phyloP scores from a whole-genome alignment of 2,797 vertebrate species.

The Hippopotamyrus pictus region DNA sequence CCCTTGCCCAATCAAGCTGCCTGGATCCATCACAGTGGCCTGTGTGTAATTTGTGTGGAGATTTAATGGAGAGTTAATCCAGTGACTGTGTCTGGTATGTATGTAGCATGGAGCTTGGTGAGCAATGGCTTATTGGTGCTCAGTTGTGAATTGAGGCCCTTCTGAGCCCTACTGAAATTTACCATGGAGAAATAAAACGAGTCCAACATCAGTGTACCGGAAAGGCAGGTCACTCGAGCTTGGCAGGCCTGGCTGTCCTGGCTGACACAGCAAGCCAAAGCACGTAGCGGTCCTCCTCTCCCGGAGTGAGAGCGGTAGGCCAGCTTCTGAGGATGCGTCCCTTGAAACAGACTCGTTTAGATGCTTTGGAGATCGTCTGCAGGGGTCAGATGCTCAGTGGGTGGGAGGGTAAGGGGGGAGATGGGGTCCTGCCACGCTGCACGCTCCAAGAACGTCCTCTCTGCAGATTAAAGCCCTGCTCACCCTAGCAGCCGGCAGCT shows the following conservation, averaged over 20 bases:
- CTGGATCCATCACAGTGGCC: background rate
- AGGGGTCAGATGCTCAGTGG: background rate
- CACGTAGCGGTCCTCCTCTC: background rate
- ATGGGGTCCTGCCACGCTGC: background rate
- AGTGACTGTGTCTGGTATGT: background rate
- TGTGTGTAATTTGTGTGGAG: background rate
- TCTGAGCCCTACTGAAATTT: background rate
- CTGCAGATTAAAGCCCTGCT: constrained; percentile 26
- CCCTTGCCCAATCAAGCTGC: background rate
- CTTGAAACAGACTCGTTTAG: background rate
- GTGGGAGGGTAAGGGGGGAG: background rate
- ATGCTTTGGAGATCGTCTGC: background rate
- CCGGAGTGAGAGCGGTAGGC: background rate
- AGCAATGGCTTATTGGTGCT: background rate
- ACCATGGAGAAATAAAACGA: background rate
- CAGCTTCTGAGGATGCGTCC: background rate
- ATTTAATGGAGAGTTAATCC: background rate
- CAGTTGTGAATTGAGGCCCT: background rate
- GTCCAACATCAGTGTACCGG: background rate
- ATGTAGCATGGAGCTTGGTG: background rate
- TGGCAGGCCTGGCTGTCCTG: background rate
- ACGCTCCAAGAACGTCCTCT: constrained; percentile 9
- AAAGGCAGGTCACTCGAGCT: background rate
- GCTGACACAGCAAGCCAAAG: background rate
- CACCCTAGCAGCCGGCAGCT: background rate